These are phyloP conservation scores for Meles meles DNA, from an alignment of 2,113 vertebrate genomes.

Conservation along the genomic window DNA sequence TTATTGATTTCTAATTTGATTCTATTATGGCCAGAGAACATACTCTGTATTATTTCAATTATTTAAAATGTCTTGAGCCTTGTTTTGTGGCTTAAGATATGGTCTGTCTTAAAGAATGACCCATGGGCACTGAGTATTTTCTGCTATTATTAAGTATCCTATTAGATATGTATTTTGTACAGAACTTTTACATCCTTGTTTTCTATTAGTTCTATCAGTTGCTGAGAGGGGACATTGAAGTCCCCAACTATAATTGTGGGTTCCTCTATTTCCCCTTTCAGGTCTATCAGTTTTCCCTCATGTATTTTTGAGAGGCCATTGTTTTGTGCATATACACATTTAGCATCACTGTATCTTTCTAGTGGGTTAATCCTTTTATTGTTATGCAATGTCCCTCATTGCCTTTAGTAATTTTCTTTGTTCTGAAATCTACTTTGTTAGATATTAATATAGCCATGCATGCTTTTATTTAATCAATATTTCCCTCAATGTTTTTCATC, in stretches of 20 bases:
- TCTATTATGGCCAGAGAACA: neutral
- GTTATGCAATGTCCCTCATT: neutral
- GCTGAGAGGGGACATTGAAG: neutral
- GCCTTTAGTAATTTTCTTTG: neutral
- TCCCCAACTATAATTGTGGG: neutral
- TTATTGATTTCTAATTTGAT: neutral
- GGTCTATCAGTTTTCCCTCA: neutral
- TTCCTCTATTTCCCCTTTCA: neutral
- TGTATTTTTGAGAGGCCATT: neutral
- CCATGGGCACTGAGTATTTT: neutral
- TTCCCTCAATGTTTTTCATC: neutral
- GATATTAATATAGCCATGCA: neutral
- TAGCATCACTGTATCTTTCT: neutral
- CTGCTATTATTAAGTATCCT: neutral
- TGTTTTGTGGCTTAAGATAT: neutral
- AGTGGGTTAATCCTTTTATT: neutral
- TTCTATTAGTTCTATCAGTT: neutral
- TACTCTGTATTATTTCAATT: neutral
- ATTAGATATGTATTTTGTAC: neutral
- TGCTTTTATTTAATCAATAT: neutral
- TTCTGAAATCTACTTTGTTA: neutral
- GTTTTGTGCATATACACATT: neutral
- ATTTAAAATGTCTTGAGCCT: neutral
- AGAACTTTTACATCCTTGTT: neutral
- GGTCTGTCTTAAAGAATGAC: neutral